Conservation (phyloP, 2,113 vertebrate species). For the Pygoscelis antarcticus region DNA sequence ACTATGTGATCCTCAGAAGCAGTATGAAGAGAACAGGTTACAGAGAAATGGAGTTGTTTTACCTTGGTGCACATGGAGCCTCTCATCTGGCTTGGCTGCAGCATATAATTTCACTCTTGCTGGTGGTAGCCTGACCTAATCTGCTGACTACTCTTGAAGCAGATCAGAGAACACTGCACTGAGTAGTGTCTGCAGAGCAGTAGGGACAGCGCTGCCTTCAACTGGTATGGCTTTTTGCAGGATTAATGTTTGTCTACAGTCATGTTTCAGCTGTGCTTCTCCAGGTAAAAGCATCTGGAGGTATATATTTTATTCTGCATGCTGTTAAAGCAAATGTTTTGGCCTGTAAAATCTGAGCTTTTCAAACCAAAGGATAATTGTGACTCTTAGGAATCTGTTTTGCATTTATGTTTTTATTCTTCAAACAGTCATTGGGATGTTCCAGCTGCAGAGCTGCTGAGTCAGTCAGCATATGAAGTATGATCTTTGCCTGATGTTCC, state of each 20-base stretch:
- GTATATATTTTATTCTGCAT: background rate
- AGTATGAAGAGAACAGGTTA: background rate
- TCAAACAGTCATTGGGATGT: background rate
- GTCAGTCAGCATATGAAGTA: background rate
- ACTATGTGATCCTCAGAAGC: background rate
- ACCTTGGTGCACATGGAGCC: fast-evolving
- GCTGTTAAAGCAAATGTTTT: background rate
- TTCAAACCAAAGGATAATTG: background rate
- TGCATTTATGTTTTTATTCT: background rate
- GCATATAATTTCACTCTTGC: no score
- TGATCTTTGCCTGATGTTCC: background rate
- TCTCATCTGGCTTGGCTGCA: background rate
- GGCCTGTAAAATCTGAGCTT: background rate
- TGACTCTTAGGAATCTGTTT: background rate
- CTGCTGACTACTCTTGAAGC: background rate
- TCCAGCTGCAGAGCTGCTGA: background rate
- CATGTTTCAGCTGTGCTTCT: background rate
- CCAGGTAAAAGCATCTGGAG: background rate
- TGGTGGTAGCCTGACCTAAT: background rate
- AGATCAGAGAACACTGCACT: background rate
- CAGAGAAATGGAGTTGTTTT: background rate
- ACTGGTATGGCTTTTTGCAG: background rate
- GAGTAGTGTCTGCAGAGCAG: background rate
- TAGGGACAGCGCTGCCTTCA: background rate
- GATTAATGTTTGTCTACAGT: background rate